phyloP scores from a whole-genome alignment of 2,888 invertebrate species.

The Nomada goodeniana region DNA sequence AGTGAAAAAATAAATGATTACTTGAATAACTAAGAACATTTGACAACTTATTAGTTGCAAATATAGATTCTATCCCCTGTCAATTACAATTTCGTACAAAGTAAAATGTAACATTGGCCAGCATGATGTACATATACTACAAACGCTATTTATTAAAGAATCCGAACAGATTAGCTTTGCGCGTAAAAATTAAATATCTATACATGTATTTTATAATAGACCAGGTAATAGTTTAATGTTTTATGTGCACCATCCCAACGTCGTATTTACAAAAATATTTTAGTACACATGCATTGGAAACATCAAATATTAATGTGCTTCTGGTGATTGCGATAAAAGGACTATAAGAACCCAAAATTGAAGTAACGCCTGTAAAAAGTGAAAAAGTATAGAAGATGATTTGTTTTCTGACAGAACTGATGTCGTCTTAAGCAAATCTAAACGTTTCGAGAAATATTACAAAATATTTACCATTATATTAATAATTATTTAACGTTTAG shows the following conservation, averaged over 20 bases:
- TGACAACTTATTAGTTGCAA: slow-evolving; percentile 31
- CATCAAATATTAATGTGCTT: slow-evolving; percentile 74
- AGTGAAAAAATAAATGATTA: slow-evolving; percentile 69
- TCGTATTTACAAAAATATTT: slow-evolving; percentile 50
- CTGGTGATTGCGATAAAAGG: slow-evolving; percentile 81
- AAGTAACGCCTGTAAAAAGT: slow-evolving; percentile 77
- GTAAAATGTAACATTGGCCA: slow-evolving; percentile 6
- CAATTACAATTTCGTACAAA: slow-evolving; percentile 11
- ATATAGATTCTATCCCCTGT: slow-evolving; percentile 31
- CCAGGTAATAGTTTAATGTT: slow-evolving; percentile 11
- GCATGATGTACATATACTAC: slow-evolving; percentile 7
- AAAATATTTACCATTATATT: too few species aligned
- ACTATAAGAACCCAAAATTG: slow-evolving; percentile 83
- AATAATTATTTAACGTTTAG: too few species aligned
- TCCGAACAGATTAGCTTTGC: slow-evolving; percentile 3
- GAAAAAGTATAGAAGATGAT: slow-evolving; percentile 12
- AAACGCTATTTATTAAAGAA: background rate
- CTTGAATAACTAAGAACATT: slow-evolving; percentile 50
- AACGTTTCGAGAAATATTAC: too few species aligned
- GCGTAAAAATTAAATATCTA: slow-evolving; percentile 5
- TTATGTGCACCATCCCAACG: slow-evolving; percentile 16
- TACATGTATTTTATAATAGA: slow-evolving; percentile 22
- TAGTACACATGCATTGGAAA: slow-evolving; percentile 20
- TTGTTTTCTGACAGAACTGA: background rate
- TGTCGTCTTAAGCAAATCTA: background rate